Evolutionary conservation across 2,797 vertebrate species (phyloP), one percentile per base, ranked within the genome.

Genomic region (Momotus momota): DNA sequence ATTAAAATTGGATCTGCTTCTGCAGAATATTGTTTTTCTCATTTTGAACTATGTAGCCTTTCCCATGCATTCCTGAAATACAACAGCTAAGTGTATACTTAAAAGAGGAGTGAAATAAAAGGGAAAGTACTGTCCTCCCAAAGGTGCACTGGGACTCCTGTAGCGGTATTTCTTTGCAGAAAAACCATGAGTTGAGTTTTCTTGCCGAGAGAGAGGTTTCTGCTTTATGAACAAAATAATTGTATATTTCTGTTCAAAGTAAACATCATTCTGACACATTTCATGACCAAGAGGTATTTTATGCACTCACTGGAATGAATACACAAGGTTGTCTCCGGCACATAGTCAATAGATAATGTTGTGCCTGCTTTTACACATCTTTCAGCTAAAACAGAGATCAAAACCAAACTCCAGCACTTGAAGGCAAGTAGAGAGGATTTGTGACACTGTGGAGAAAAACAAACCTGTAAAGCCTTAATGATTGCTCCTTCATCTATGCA

Each of bases 161-260:
- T 55, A 77, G 27, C 33, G 81, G 35, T 67, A 62, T 92, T 83
- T 95, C 49, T 87, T 64, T 83, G 35, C 27, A 51, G 69, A 79
- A 94, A 83, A 81, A 81, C 6, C 4, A 2, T 61, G 38, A 72
- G 15, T 64, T 61, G 55, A 58, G 14, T 77, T 91, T 82, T 65
- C 58, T 69, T 95, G 43, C 54, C 1, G 7, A 52, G 45, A 83
- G 57, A 66, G 31, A 65, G 14, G 21, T 74, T 96, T 94, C 65
- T 95, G 49, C 65, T 92, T 94, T 78, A 51, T 75, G 86, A 93
- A 58, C 69, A 94, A 88, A 33, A 48, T 87, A 89, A 93, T 81
- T 74, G 41, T 93, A 3, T 92, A 72, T 82, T 95, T 93, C 49
- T 95, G 35, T 95, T 93, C 62, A 75, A 93, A 85, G 38, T 73